phyloP scores from a whole-genome alignment of 2,888 invertebrate species.

The Melanostoma scalare region DNA sequence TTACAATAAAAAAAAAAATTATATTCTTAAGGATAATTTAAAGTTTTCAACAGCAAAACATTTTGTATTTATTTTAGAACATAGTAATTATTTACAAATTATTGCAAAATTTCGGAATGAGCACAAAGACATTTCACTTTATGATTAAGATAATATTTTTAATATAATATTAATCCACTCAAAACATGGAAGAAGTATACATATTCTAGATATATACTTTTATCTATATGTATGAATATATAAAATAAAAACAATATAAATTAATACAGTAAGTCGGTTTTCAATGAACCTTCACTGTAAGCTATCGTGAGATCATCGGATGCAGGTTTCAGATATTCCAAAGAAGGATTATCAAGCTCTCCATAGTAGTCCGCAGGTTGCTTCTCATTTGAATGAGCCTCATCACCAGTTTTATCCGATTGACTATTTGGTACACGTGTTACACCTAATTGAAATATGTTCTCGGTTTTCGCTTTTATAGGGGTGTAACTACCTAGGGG shows the following conservation, averaged over 20 bases:
- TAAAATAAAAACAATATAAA: constrained; percentile 1
- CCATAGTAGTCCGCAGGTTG: constrained; percentile 25
- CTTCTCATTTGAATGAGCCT: constrained; percentile 17
- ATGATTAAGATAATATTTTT: background rate
- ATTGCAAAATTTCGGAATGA: constrained; percentile 53
- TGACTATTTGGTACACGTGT: constrained; percentile 84
- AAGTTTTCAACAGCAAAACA: constrained; percentile 18
- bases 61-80: constrained; percentile 21
- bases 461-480: constrained; percentile 87
- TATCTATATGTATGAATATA: background rate
- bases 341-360: constrained; percentile 46
- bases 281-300: constrained; percentile 82
- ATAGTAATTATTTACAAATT: constrained; percentile 60
- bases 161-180: background rate
- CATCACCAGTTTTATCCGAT: constrained; percentile 32
- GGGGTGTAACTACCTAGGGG: constrained; percentile 93
- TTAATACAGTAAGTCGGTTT: constrained; percentile 81
- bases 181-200: no score
- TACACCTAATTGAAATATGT: constrained; percentile 90
- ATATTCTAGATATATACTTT: no score
- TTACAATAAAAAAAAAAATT: constrained; percentile 23
- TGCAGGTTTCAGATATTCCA: constrained; percentile 78
- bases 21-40: constrained; percentile 31
- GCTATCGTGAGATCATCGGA: constrained; percentile 80
- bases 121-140: constrained; percentile 34